Evolutionary conservation across 2,113 vertebrate genomes (phyloP).

Genomic region (Sturnus vulgaris): DNA sequence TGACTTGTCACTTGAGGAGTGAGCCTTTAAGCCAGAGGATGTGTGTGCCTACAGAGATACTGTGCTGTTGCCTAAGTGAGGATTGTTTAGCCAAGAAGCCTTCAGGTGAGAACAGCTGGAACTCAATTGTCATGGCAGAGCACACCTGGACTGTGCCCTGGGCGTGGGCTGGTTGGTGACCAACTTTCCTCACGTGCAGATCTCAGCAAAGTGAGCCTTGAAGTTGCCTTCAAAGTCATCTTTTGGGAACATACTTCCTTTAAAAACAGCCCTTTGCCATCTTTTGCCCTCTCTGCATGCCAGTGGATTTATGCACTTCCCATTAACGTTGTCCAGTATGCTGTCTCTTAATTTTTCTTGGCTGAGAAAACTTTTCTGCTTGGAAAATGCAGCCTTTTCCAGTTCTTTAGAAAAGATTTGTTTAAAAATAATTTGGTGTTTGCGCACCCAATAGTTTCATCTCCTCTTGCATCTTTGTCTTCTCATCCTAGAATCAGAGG

Average conservation of each 20-base stretch:
- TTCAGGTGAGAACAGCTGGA: slow-evolving; percentile 4
- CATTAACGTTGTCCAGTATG: not conserved
- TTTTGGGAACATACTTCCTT: not conserved
- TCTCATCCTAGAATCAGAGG: not conserved
- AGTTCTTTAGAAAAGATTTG: not conserved
- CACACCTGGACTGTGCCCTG: not conserved
- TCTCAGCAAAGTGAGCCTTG: not conserved
- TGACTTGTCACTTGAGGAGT: not conserved
- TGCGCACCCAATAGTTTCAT: not conserved
- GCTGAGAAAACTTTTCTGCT: not conserved
- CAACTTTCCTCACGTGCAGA: not conserved
- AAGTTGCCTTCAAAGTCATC: not conserved
- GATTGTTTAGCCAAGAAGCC: not conserved
- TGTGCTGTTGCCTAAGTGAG: slow-evolving; percentile 6
- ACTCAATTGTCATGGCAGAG: not conserved
- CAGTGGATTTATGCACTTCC: not conserved
- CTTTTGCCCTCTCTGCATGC: not conserved
- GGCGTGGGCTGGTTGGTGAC: not conserved
- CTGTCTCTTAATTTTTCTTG: not conserved
- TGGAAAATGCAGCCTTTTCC: not conserved
- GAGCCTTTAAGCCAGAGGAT: not conserved
- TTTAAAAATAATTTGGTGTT: not conserved
- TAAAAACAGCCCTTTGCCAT: not conserved
- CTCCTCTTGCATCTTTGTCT: not conserved
- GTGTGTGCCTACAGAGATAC: not conserved